Percentiles rank a stretch among this genome's conserved stretches.
These are phyloP conservation scores for Gorsachius magnificus DNA, from an alignment of 2,797 vertebrate genomes.

Conservation along the genomic window DNA sequence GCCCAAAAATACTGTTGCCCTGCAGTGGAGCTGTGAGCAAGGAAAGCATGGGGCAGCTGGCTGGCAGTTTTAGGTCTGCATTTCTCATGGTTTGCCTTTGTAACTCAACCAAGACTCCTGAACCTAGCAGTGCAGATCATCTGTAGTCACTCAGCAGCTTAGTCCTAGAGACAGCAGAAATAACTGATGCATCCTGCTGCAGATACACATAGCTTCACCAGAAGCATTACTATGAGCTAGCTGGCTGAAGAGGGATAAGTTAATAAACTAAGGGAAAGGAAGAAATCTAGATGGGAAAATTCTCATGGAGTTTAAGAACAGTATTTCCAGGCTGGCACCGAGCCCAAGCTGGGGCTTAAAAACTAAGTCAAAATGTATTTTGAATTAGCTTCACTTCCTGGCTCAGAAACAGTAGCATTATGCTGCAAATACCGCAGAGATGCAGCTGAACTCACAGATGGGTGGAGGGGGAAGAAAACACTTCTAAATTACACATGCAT, in stretches of 20 bases:
- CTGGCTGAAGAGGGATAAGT: not conserved
- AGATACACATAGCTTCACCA: not conserved
- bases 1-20: not conserved
- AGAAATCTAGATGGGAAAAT: constrained; percentile 3
- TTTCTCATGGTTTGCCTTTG: not conserved
- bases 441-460: constrained; percentile 63
- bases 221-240: not conserved
- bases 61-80: not conserved
- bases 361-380: constrained; percentile 52
- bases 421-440: constrained; percentile 47
- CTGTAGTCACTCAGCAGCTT: not conserved
- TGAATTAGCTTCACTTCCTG: constrained; percentile 55
- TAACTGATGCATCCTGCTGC: not conserved
- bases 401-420: constrained; percentile 64
- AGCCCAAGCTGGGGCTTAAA: constrained; percentile 15
- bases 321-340: constrained; percentile 12
- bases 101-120: not conserved
- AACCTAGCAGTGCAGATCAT: not conserved
- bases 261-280: not conserved
- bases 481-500: constrained; percentile 46
- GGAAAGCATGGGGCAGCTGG: not conserved
- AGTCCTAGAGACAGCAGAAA: not conserved
- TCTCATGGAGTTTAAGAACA: not conserved
- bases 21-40: not conserved
- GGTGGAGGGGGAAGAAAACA: constrained; percentile 56